A percentile compares a stretch with the other conserved stretches of the same genome.
phyloP scores from a whole-genome alignment of 2,888 invertebrate genomes.

The Mesorhabditis spiculigera region DNA sequence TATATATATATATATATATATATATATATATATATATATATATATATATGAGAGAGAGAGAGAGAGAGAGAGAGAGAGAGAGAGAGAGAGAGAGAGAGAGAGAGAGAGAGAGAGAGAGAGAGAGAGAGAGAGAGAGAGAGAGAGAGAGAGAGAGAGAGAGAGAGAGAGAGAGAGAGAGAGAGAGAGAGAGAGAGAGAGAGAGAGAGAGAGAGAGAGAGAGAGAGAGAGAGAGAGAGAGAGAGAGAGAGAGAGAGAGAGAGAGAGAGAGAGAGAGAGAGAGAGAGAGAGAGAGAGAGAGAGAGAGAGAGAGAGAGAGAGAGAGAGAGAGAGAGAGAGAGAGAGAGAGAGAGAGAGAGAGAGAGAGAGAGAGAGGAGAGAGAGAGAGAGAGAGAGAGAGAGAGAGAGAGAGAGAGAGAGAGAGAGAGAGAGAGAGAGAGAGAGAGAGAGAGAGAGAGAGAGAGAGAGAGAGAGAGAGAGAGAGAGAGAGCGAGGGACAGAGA shows the following conservation, averaged over 20 bases:
- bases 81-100: background rate
- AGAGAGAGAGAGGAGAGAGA: too few relatives aligned
- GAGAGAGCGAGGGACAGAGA: too few relatives aligned
- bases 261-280: constrained; percentile 6
- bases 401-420: too few relatives aligned
- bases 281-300: constrained; percentile 5
- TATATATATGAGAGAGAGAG: background rate
- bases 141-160: constrained; percentile 5
- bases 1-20: background rate
- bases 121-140: constrained; percentile 8
- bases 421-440: too few relatives aligned
- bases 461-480: too few relatives aligned
- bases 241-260: background rate
- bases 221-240: background rate
- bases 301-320: too few relatives aligned
- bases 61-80: background rate
- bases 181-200: background rate
- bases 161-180: background rate
- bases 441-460: too few relatives aligned
- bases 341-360: too few relatives aligned
- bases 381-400: too few relatives aligned
- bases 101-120: constrained; percentile 3
- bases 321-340: too few relatives aligned
- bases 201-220: background rate
- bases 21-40: background rate